These are phyloP conservation scores for Magallana ariakensis DNA, from an alignment of 1,140 invertebrate genomes.

Conservation along the genomic window DNA sequence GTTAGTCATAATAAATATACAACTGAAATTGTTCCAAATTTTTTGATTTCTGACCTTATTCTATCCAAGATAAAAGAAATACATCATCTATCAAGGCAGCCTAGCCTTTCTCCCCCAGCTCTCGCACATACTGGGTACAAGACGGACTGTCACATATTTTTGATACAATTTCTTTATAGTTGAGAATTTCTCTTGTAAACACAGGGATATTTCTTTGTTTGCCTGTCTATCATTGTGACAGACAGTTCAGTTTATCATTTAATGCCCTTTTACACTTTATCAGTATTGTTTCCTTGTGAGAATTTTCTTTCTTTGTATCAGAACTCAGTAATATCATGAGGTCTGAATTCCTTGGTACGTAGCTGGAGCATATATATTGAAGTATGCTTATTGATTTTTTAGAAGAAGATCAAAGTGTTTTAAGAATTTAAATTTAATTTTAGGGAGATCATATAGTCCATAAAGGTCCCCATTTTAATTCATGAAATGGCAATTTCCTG, in stretches of 20 bases:
- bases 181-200: conserved; percentile 1
- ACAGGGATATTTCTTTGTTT: conserved; percentile 15
- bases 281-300: conserved; percentile 11
- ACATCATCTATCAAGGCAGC: no score
- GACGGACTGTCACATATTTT: no score
- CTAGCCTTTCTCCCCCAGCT: no score
- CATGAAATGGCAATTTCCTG: conserved; percentile 28
- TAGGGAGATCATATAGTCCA: background rate
- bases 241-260: conserved; percentile 17
- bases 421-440: background rate
- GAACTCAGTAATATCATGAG: background rate
- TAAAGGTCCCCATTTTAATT: conserved; percentile 15
- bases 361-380: background rate
- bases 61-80: no score
- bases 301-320: background rate
- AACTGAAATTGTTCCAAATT: no score
- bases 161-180: background rate
- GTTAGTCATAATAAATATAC: no score
- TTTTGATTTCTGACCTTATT: no score
- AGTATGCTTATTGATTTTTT: conserved; percentile 5
- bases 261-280: conserved; percentile 33
- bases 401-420: background rate
- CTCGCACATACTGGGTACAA: no score
- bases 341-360: background rate
- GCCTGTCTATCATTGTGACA: background rate